Percentiles rank a stretch among this genome's conserved stretches.
phyloP scores from a whole-genome alignment of 2,797 vertebrate species.

The Myripristis murdjan region DNA sequence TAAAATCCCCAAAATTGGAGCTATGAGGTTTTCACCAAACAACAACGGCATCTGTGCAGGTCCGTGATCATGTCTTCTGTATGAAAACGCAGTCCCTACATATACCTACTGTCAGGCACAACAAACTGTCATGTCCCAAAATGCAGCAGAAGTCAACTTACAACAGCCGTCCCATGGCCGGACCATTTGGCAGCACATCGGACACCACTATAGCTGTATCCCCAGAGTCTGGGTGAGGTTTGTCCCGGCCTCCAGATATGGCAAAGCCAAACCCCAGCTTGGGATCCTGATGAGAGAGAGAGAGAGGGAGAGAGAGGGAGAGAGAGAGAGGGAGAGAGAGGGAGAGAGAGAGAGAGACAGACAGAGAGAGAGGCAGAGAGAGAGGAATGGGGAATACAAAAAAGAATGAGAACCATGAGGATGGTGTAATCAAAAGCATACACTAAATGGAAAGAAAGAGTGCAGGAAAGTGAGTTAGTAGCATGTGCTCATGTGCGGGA shows the following conservation, averaged over 20 bases:
- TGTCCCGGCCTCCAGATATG: conserved; percentile 92
- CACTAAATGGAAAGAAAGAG: conserved; percentile 29
- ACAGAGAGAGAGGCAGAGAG: background rate
- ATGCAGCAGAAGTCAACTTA: conserved; percentile 79
- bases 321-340: background rate
- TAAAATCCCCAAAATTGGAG: too few species aligned
- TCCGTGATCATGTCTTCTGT: background rate
- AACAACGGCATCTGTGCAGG: too few species aligned
- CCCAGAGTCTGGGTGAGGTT: conserved; percentile 76
- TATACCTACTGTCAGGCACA: background rate
- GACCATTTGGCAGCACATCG: conserved; percentile 92
- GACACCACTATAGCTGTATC: conserved; percentile 90
- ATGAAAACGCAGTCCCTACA: background rate
- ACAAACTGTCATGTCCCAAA: background rate
- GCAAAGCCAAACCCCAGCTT: conserved; percentile 96
- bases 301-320: background rate
- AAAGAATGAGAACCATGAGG: too few species aligned
- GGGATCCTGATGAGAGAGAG: conserved; percentile 84
- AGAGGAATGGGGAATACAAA: conserved; percentile 1
- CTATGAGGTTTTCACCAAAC: too few species aligned
- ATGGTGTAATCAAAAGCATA: background rate
- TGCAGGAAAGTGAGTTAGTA: conserved; percentile 23
- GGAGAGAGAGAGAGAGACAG: background rate
- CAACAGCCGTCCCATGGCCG: conserved; percentile 91
- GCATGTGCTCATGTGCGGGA: conserved; percentile 23